phyloP scores from a whole-genome alignment of 92 coral and sea anemone genomes.

The Heteractis magnifica region DNA sequence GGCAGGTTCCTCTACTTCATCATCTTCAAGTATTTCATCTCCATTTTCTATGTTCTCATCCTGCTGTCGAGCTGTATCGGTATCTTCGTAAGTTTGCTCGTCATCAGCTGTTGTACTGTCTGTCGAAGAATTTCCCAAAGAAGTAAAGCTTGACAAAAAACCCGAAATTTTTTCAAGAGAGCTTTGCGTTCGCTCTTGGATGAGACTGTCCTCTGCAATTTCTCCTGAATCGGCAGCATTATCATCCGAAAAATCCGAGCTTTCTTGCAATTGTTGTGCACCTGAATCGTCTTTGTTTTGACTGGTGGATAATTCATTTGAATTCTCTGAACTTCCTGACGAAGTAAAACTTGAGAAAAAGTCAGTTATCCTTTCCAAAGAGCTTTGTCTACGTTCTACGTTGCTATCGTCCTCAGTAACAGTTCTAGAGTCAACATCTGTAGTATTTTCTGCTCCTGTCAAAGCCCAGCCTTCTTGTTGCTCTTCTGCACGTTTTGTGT shows the following conservation, averaged over 20 bases:
- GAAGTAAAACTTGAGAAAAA: slow-evolving; percentile 40
- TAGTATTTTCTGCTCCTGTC: not conserved
- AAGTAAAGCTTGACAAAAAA: slow-evolving; percentile 37
- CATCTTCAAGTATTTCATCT: not conserved
- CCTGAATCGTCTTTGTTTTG: not conserved
- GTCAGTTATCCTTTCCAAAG: slow-evolving; percentile 22
- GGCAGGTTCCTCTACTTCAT: not conserved
- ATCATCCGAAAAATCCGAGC: not conserved
- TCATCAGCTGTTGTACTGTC: not conserved
- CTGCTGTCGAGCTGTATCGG: not conserved
- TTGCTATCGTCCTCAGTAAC: not conserved
- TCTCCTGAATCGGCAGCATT: not conserved
- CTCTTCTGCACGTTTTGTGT: not conserved
- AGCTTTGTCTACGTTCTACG: slow-evolving; percentile 5
- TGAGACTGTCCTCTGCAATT: not conserved
- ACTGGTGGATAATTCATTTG: not conserved
- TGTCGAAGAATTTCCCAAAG: not conserved
- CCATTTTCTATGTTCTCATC: not conserved
- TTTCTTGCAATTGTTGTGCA: not conserved
- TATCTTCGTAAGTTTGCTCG: not conserved
- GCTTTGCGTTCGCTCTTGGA: not conserved
- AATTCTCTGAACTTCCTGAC: not conserved
- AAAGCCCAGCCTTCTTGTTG: not conserved
- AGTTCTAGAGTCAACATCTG: not conserved
- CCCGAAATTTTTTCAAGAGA: slow-evolving; percentile 24